Base-by-base conservation (phyloP, 2,797 vertebrate species). In the Cygnus olor region DNA sequence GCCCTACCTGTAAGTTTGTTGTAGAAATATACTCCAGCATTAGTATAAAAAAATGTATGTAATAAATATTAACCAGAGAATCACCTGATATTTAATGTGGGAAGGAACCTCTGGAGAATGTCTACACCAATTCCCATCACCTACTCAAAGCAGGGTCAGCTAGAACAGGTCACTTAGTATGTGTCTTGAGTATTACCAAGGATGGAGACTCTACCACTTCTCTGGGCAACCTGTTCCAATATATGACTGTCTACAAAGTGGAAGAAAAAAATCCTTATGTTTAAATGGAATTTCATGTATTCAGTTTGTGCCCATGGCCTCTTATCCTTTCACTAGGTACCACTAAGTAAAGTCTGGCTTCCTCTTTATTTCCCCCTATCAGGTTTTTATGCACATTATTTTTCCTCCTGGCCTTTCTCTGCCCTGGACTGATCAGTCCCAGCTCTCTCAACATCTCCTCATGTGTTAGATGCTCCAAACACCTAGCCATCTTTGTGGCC, bases 81-180 rank as follows among this genome's bases (percentile, higher is more conserved):
- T 58, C 16, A 30, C 14, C 38, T 0, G 1, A 17, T 28, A 34
- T 19, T 32, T 58, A 34, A 54, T 3, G 17, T 54, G 18, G 10
- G 22, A 78, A 90, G 18, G 10, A 34, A 56, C 57, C 14, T 78
- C 66, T 66, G 38, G 28, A 73, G 11, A 25, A 44, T 73, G 12
- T 80, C 47, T 71, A 4, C 11, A 78, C 28, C 14, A 51, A 10
- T 36, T 21, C 6, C 8, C 14, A 24, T 19, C 21, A 14, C 5
- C 13, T 54, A 65, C 30, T 73, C 38, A 77, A 83, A 80, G 9
- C 11, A 74, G 13, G 13, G 10, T 64, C 24, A 80, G 18, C 28
- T 36, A 40, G 32, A 86, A 49, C 22, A 64, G 9, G 17, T 49
- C 77, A 32, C 27, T 22, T 21, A 64, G 11, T 15, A 69, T 42